These are phyloP conservation scores for Ispidina lecontei DNA, from an alignment of 2,797 vertebrate species.

Conservation along the genomic window DNA sequence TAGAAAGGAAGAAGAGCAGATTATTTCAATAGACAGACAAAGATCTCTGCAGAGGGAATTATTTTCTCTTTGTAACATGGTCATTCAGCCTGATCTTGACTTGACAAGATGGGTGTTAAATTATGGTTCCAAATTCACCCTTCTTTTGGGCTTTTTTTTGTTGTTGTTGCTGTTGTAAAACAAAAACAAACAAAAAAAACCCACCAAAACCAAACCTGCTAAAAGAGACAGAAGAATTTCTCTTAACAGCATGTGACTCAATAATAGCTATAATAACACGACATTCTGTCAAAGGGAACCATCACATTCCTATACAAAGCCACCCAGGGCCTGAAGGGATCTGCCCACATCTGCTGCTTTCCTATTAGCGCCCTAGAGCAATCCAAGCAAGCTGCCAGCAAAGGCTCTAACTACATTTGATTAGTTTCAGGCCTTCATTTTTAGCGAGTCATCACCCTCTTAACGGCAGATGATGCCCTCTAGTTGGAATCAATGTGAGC, in stretches of 20 bases:
- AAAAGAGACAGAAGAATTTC: background rate
- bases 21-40: slow-evolving; percentile 16
- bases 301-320: slow-evolving; percentile 67
- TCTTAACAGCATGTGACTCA: background rate
- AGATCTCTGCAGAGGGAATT: slow-evolving; percentile 3
- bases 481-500: slow-evolving; percentile 90
- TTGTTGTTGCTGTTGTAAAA: background rate
- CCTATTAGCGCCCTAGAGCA: slow-evolving; percentile 33
- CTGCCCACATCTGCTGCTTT: slow-evolving; percentile 25
- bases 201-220: background rate
- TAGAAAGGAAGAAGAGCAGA: background rate
- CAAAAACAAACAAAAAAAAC: background rate
- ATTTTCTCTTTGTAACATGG: background rate
- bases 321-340: slow-evolving; percentile 9
- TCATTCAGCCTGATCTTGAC: background rate
- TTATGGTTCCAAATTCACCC: background rate
- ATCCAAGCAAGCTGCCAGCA: slow-evolving; percentile 60
- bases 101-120: background rate
- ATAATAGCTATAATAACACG: background rate
- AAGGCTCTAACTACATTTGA: slow-evolving; percentile 75
- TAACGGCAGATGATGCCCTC: slow-evolving; percentile 85
- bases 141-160: background rate
- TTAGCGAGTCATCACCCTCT: slow-evolving; percentile 82
- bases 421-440: slow-evolving; percentile 83
- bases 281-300: slow-evolving; percentile 14